Evolutionary conservation across 2,888 invertebrate genomes (phyloP).

Genomic region (Pseudococcus jackbeardsleyi): DNA sequence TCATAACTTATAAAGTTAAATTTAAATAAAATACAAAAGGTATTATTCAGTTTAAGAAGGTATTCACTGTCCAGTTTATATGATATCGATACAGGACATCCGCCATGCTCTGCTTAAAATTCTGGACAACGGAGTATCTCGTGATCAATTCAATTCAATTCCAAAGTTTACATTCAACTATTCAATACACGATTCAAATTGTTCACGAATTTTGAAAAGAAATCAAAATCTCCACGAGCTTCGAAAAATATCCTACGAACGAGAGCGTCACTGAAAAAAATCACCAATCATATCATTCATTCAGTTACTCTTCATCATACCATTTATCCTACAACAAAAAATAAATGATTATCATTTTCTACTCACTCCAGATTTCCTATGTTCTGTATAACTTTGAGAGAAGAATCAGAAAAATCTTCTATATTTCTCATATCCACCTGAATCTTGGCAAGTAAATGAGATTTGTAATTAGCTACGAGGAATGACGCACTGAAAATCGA

Average conservation of each 20-base stretch:
- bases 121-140: neutral
- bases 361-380: slow-evolving; percentile 47
- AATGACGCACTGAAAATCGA: slow-evolving; percentile 30
- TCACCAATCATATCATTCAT: neutral
- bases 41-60: neutral
- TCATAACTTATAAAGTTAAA: too few relatives aligned
- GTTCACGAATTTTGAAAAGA: slow-evolving; percentile 41
- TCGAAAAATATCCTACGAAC: slow-evolving; percentile 30
- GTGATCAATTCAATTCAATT: too few relatives aligned
- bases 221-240: slow-evolving; percentile 15
- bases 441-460: neutral
- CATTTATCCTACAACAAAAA: too few relatives aligned
- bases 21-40: neutral
- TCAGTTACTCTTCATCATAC: neutral
- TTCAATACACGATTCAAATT: neutral
- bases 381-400: slow-evolving; percentile 22
- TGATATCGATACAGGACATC: neutral
- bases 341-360: neutral
- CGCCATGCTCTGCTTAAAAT: neutral
- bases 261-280: neutral
- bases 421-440: neutral
- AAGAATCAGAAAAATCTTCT: slow-evolving; percentile 13
- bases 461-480: slow-evolving; percentile 7
- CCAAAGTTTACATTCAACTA: too few relatives aligned
- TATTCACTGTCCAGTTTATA: neutral